Evolutionary conservation across 2,888 invertebrate genomes (phyloP), one percentile per base, ranked within the genome.

Genomic region (Trichopria drosophilae): DNA sequence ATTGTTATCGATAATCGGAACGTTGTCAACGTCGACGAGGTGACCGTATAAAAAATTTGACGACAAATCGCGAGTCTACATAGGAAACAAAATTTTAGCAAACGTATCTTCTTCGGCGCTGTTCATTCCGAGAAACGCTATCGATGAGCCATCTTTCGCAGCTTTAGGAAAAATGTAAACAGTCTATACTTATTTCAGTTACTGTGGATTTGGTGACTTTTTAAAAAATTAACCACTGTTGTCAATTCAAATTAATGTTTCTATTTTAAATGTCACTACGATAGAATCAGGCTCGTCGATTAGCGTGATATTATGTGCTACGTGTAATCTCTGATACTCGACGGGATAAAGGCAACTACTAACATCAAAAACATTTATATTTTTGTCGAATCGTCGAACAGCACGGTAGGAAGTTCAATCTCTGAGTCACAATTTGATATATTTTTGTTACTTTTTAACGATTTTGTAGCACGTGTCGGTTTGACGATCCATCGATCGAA

Each of bases 1-100:
- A 61, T 64, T 57, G 58, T 63, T 55, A 51, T 60, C 51, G 52
- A 51, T 53, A 41, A 52, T 55, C 40, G 29, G 13, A 34, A 20
- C 16, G 28, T 35, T 31, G 40, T 13, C 20, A 53, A 42, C 12
- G 12, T 39, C 31, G 41, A 23, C 35, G 36, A 42, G 24, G 39
- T 15, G 16, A 13, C n/a, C n/a, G n/a, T n/a, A n/a, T n/a, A n/a
- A n/a, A n/a, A n/a, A n/a, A n/a, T n/a, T n/a, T 13, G 15, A 24
- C 23, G 18, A 7, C n/a, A 31, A 15, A 15, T 3, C 35, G 35
- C 35, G 35, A 18, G n/a, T n/a, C n/a, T n/a, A n/a, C n/a, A n/a
- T n/a, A n/a, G n/a, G n/a, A n/a, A n/a, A n/a, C n/a, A n/a, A n/a
- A n/a, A n/a, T n/a, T n/a, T n/a, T n/a, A n/a, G 16, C 40, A 49